A percentile compares a stretch with the other conserved stretches of the same genome.
phyloP scores from a whole-genome alignment of 2,113 vertebrate species.

The Nesoenas mayeri region DNA sequence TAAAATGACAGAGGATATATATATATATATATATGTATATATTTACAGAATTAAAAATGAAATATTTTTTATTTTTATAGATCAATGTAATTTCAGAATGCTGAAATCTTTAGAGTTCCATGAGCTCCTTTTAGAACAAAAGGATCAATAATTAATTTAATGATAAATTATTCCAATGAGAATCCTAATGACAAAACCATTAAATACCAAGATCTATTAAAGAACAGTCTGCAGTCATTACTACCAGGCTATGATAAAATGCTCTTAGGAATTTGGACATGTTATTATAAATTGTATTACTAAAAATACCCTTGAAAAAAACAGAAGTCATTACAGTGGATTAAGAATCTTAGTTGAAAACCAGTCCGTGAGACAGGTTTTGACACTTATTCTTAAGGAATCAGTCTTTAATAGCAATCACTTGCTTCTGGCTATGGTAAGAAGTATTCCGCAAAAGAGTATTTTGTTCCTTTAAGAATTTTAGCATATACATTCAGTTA shows the following conservation, averaged over 20 bases:
- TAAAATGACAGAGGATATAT: background rate
- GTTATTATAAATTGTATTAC: conserved; percentile 53
- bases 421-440: background rate
- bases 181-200: conserved; percentile 64
- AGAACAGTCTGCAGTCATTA: conserved; percentile 46
- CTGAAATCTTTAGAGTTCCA: background rate
- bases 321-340: conserved; percentile 40
- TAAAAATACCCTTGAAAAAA: conserved; percentile 55
- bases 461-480: background rate
- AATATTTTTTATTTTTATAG: background rate
- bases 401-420: background rate
- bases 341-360: conserved; percentile 33
- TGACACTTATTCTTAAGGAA: background rate
- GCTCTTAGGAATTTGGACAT: conserved; percentile 25
- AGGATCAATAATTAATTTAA: conserved; percentile 66
- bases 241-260: conserved; percentile 36
- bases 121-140: conserved; percentile 37
- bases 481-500: background rate
- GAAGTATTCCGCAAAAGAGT: background rate
- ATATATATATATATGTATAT: no score
- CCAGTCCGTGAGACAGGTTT: background rate
- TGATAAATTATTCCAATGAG: conserved; percentile 63
- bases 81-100: background rate
- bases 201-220: conserved; percentile 56
- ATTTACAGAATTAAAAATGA: background rate